Evolutionary conservation across 2,888 invertebrate species (phyloP).

Genomic region (Lottia scabra): DNA sequence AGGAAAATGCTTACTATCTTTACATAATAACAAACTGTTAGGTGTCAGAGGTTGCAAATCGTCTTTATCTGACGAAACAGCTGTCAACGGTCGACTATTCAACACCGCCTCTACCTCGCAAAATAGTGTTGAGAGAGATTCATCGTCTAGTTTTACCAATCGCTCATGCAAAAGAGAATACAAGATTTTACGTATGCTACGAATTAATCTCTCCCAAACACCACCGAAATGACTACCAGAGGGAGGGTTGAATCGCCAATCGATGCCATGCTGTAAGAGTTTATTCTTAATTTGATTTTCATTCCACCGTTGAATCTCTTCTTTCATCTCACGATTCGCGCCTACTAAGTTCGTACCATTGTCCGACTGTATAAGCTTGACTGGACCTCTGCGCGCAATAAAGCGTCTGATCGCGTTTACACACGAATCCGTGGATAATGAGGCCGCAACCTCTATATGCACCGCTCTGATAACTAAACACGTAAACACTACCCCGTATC

Average conservation of each 20-base stretch:
- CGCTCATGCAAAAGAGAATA: too few relatives aligned
- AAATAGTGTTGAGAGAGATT: too few relatives aligned
- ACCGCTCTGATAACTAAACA: slow-evolving; percentile 28
- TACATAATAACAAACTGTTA: too few relatives aligned
- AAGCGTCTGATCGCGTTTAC: slow-evolving; percentile 26
- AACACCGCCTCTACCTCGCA: too few relatives aligned
- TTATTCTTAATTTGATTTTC: slow-evolving; percentile 3
- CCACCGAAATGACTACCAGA: not conserved
- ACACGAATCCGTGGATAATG: slow-evolving; percentile 26
- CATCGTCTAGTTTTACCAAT: too few relatives aligned
- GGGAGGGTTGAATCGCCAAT: slow-evolving; percentile 4
- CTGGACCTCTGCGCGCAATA: slow-evolving; percentile 24
- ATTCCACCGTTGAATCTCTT: slow-evolving; percentile 4
- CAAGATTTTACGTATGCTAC: too few relatives aligned
- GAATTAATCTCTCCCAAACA: slow-evolving; percentile 3
- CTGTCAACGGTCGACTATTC: too few relatives aligned
- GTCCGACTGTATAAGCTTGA: slow-evolving; percentile 22
- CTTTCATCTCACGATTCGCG: slow-evolving; percentile 23
- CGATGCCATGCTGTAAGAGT: not conserved
- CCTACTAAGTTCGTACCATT: too few relatives aligned
- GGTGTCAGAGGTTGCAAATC: too few relatives aligned
- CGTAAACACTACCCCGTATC: slow-evolving; percentile 37
- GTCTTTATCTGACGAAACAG: too few relatives aligned
- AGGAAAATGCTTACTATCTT: too few relatives aligned
- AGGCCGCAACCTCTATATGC: slow-evolving; percentile 29